These are phyloP conservation scores for Aphaenogaster ashmeadi DNA, from an alignment of 1,140 invertebrate species.

Conservation along the genomic window DNA sequence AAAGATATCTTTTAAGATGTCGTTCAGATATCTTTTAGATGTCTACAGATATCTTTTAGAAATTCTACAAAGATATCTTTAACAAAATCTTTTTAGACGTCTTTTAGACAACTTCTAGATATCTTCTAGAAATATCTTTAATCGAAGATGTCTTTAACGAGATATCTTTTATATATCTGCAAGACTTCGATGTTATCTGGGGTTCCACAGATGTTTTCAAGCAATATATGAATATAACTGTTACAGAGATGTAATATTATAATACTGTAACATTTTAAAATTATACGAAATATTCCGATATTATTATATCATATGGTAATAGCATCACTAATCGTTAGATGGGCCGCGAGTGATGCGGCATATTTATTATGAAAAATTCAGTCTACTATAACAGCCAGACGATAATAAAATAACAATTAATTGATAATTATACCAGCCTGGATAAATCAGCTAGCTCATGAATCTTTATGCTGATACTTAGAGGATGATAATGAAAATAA, in stretches of 20 bases:
- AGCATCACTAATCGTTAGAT: not conserved
- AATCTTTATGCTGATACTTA: not conserved
- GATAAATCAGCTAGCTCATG: not conserved
- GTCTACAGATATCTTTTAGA: too few relatives aligned
- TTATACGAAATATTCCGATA: not conserved
- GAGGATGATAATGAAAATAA: not conserved
- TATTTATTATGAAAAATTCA: constrained; percentile 1
- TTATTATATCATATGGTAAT: not conserved
- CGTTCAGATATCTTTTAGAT: too few relatives aligned
- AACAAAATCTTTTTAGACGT: too few relatives aligned
- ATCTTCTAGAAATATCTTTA: too few relatives aligned
- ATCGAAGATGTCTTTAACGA: too few relatives aligned
- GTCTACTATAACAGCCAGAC: not conserved
- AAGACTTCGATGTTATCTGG: too few relatives aligned
- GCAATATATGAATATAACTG: not conserved
- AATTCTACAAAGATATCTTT: too few relatives aligned
- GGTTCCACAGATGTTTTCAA: not conserved
- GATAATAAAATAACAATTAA: not conserved
- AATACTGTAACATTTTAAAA: not conserved
- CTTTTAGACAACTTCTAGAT: too few relatives aligned
- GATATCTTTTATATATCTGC: too few relatives aligned
- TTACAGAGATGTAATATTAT: not conserved
- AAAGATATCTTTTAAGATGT: too few relatives aligned
- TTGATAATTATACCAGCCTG: not conserved
- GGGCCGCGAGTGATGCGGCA: not conserved